Evolutionary conservation across 2,888 invertebrate genomes (phyloP).

Genomic region (Diogma glabrata): DNA sequence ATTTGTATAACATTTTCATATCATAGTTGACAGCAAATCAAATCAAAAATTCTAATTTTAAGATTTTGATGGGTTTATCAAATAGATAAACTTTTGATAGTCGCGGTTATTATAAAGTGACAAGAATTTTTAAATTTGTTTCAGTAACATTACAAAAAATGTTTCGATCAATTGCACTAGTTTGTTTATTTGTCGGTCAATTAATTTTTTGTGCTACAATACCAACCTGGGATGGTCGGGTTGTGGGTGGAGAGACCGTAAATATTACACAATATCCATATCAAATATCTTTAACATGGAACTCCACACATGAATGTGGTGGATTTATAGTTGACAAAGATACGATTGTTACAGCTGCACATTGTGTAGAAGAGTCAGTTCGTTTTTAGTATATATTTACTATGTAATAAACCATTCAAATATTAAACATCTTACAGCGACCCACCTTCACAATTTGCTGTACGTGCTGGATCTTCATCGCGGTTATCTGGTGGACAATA

Average conservation of each 20-base stretch:
- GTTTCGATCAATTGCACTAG: too few relatives aligned
- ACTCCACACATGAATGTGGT: constrained; percentile 26
- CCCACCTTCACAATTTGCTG: not conserved
- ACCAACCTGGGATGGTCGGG: too few relatives aligned
- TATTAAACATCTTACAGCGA: not conserved
- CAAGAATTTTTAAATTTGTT: too few relatives aligned
- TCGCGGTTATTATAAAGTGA: too few relatives aligned
- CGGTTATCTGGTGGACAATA: not conserved
- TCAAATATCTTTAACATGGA: constrained; percentile 27
- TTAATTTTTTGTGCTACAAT: too few relatives aligned
- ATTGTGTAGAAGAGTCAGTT: constrained; percentile 26
- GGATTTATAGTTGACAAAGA: constrained; percentile 29
- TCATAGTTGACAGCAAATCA: too few relatives aligned
- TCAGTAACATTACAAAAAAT: too few relatives aligned
- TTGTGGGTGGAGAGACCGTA: constrained; percentile 30
- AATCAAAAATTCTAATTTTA: too few relatives aligned
- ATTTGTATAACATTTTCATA: too few relatives aligned
- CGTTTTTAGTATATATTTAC: not conserved
- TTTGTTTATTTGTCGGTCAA: too few relatives aligned
- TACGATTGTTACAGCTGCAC: constrained; percentile 32
- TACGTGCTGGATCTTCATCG: not conserved
- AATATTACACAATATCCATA: constrained; percentile 26
- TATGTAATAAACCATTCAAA: not conserved
- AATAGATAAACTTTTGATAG: too few relatives aligned
- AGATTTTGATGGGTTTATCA: too few relatives aligned